Evolutionary conservation across 2,888 invertebrate genomes (phyloP), one percentile per base, ranked within the genome.

Genomic region (Eremobia ochroleuca): DNA sequence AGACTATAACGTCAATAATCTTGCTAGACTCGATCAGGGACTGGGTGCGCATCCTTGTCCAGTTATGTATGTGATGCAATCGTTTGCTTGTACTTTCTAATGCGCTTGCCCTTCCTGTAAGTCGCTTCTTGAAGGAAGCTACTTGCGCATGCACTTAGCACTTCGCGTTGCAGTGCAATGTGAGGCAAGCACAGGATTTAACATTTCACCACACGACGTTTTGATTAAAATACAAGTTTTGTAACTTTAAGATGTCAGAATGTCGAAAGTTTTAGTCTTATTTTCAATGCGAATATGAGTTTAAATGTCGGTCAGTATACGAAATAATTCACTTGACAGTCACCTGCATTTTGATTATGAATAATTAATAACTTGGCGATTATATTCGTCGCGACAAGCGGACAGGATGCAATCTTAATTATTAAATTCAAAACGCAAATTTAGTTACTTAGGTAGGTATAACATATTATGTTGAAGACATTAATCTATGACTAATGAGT

Each of bases 31-130:
- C 81, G 89, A 91, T 85, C 85, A 86, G 70, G 88, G 87, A 86
- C 85, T 82, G 85, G 87, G 86, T 85, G 86, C 85, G 86, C 88
- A 89, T 87, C 88, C 85, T 88, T 82, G 85, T 83, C 76, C 85
- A 85, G 81, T 89, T 88, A 86, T 87, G 85, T 87, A 87, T 89
- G 90, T 92, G 91, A 91, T 91, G 91, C 90, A 91, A 92, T 89
- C 87, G 82, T 87, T 90, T 92, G 86, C 88, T 93, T 93, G 92
- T 92, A 94, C 92, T 94, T 94, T 92, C 86, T 94, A 94, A 94
- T 94, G 89, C 92, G 90, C 84, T 80, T 88, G 91, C 87, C 89
- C 92, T 93, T 94, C 93, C 94, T 94, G 93, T 89, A 82, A 83
- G 83, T 76, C 83, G 83, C 81, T 64, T 79, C 87, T 90, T 87